phyloP scores from a whole-genome alignment of 1,140 invertebrate species.

The Radopholus similis region DNA sequence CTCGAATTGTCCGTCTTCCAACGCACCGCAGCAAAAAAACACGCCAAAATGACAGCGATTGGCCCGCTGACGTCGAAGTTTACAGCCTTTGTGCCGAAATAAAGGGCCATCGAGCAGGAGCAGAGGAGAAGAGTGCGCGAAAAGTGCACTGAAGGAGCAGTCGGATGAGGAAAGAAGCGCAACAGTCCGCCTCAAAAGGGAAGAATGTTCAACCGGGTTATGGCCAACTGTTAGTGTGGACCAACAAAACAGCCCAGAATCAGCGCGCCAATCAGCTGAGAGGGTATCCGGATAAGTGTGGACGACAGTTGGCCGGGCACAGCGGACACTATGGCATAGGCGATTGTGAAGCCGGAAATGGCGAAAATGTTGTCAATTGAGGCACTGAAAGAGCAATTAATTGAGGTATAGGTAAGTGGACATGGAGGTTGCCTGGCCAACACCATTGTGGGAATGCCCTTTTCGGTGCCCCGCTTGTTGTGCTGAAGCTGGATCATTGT shows the following conservation, averaged over 20 bases:
- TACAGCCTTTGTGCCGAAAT: slow-evolving; percentile 25
- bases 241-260: slow-evolving; percentile 19
- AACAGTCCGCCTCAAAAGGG: slow-evolving; percentile 20
- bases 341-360: slow-evolving; percentile 80
- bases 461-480: slow-evolving; percentile 80
- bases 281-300: not conserved
- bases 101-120: slow-evolving; percentile 24
- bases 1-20: slow-evolving; percentile 76
- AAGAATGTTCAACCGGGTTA: not conserved
- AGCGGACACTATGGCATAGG: slow-evolving; percentile 54
- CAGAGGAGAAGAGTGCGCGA: slow-evolving; percentile 21
- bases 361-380: slow-evolving; percentile 79
- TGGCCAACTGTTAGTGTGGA: not conserved
- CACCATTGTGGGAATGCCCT: slow-evolving; percentile 89
- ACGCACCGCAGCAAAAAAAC: slow-evolving; percentile 68
- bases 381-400: slow-evolving; percentile 64
- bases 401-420: not conserved
- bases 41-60: slow-evolving; percentile 68
- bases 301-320: slow-evolving; percentile 4
- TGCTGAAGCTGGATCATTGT: slow-evolving; percentile 77
- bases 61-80: slow-evolving; percentile 26
- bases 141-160: slow-evolving; percentile 11
- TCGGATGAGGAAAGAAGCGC: slow-evolving; percentile 5
- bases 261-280: slow-evolving; percentile 10
- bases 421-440: slow-evolving; percentile 67